Base-by-base conservation (phyloP, 2,888 invertebrate genomes). In the Drosophila emarginata region DNA sequence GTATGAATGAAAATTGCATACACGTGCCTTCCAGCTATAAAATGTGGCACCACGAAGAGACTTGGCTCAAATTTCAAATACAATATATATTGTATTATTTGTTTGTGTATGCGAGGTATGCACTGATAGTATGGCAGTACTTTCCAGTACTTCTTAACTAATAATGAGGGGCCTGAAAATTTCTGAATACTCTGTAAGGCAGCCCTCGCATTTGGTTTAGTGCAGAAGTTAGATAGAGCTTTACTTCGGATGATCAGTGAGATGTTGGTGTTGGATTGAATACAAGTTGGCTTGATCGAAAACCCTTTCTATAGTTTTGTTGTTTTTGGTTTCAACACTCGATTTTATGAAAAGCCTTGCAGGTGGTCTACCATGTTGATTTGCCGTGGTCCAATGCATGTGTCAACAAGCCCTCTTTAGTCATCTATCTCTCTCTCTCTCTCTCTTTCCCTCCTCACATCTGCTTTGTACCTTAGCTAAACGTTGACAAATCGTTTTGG, bases 1-100 rank as follows among this genome's bases (percentile, higher is more conserved):
- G 88, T 85, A 89, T 89, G 88, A 89, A 89, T 86, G 88, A 88
- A 88, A 89, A 89, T 89, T 89, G 90, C 89, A 79, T 87, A 87
- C 88, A 89, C 89, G 87, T 89, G 88, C 90, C 90, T 85, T 74
- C 52, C 63, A 78, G 89, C 88, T 79, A 89, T 81, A 84, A 84
- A 87, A 77, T 76, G 76, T 86, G 83, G 83, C 79, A 88, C 87
- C 21, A 45, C 18, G 21, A 45, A 39, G 21, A 45, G 21, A 11
- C 45, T 45, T 45, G 45, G 45, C 45, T 45, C 45, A 45, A 21
- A 45, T 45, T 21, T 45, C 21, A 45, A 45, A 45, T 45, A 45
- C 18, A 45, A 45, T 74, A 72, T 74, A 67, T 45, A 9, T 45
- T 28, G 50, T 56, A 32, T 45, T 36, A 9, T 50, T 45, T 36